Base-by-base conservation (phyloP, 2,888 invertebrate species). In the Abrostola tripartita region DNA sequence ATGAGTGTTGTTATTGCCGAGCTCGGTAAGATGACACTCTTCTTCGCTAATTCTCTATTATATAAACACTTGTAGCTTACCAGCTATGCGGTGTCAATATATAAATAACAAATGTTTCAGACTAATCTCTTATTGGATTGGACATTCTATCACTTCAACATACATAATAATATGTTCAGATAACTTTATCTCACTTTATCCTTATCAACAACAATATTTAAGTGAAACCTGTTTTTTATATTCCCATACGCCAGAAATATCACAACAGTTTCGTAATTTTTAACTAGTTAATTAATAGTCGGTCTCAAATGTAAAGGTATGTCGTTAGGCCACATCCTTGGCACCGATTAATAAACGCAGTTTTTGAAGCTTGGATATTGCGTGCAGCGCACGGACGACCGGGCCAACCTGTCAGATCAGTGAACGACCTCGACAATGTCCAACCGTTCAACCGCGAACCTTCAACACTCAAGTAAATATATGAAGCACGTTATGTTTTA, bases 351-450 rank as follows among this genome's bases (percentile, higher is more conserved):
- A 82, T 79, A 73, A 80, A 78, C 77, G 73, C 70, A 77, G 78
- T 81, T 78, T 75, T 71, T 80, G 81, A 78, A 78, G 76, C 78
- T 80, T 72, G 78, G 73, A 70, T 75, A 79, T 83, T 81, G 84
- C 82, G 84, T 84, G 83, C 81, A 78, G 82, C 73, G 75, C 65
- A 68, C 76, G 71, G 81, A 77, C 79, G 79, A 84, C 82, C 84
- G 87, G 12, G 86, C 87, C 85, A 87, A 91, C 91, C 86, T 85
- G 91, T 90, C 89, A 85, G 90, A 92, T 91, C 91, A 90, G 89
- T 93, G 89, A 88, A 90, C 90, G 91, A 90, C 93, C 93, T 92
- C 91, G 91, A 86, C 88, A 87, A 85, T 89, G 88, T 87, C 86
- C 84, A 83, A 82, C 78, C 71, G 78, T 74, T 74, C 67, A 81